Conservation (phyloP, 2,797 vertebrate species). For the Lagodon rhomboides region DNA sequence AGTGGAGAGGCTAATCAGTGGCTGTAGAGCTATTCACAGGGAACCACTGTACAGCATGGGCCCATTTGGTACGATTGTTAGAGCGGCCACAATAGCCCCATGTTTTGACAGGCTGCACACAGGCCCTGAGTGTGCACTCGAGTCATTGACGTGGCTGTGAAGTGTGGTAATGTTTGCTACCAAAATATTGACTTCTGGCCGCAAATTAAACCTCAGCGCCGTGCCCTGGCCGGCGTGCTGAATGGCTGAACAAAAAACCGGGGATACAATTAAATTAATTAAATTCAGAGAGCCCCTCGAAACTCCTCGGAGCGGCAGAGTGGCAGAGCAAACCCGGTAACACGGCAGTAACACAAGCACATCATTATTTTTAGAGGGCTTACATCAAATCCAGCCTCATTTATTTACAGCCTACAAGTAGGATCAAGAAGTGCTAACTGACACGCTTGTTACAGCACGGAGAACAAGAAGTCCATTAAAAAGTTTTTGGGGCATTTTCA, state of each 20-base stretch:
- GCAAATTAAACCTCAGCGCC: constrained; percentile 62
- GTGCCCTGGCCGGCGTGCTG: constrained; percentile 33
- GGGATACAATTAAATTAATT: constrained; percentile 70
- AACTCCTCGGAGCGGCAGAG: constrained; percentile 38
- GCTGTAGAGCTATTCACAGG: constrained; percentile 77
- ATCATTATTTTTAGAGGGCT: constrained; percentile 76
- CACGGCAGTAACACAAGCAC: constrained; percentile 49
- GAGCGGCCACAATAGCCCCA: constrained; percentile 71
- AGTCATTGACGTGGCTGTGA: constrained; percentile 72
- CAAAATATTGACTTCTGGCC: constrained; percentile 77
- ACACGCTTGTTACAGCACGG: constrained; percentile 66
- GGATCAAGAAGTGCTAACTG: constrained; percentile 74
- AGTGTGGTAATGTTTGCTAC: constrained; percentile 76
- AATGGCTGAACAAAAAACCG: constrained; percentile 58
- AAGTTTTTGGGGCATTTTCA: constrained; percentile 60
- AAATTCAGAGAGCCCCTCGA: constrained; percentile 65
- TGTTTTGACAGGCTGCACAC: constrained; percentile 74
- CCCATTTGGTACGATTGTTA: constrained; percentile 75
- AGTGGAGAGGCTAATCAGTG: constrained; percentile 82
- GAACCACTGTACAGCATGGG: constrained; percentile 79
- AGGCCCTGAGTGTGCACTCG: constrained; percentile 67
- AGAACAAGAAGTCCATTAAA: constrained; percentile 71
- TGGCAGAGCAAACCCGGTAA: constrained; percentile 31
- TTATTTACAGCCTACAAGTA: constrained; percentile 62
- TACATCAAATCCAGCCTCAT: constrained; percentile 65